phyloP scores from a whole-genome alignment of 2,797 vertebrate genomes.

The Bucorvus abyssinicus region DNA sequence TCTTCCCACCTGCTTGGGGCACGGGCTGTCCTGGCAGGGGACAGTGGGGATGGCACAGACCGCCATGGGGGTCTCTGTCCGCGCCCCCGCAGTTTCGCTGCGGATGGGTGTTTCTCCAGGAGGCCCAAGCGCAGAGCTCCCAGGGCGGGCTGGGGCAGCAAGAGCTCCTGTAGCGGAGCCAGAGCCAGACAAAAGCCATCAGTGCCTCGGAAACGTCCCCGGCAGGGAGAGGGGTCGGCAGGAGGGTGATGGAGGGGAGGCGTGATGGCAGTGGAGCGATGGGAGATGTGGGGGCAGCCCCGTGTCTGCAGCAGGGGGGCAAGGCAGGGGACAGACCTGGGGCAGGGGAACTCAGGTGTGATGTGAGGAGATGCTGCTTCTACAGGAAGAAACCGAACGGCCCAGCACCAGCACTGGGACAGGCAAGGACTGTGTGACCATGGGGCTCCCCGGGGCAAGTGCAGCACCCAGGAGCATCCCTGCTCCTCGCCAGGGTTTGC shows the following conservation, averaged over 20 bases:
- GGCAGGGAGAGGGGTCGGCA: neutral
- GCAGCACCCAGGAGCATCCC: neutral
- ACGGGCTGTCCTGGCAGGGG: neutral
- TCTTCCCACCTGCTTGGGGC: fast-evolving
- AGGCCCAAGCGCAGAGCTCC: no score
- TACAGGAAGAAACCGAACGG: neutral
- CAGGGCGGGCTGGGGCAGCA: no score
- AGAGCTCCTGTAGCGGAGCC: no score
- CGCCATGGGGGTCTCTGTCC: no score
- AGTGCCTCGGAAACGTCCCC: neutral
- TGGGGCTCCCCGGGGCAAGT: neutral
- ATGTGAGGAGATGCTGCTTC: no score
- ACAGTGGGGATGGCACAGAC: fast-evolving
- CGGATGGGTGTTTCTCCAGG: no score
- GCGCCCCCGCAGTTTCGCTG: no score
- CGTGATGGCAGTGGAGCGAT: no score
- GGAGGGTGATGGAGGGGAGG: neutral
- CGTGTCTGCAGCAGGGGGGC: neutral
- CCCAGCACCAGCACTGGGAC: neutral
- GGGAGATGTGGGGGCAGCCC: neutral
- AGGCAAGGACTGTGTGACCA: neutral
- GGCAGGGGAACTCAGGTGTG: no score
- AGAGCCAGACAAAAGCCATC: no score
- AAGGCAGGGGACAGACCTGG: no score
- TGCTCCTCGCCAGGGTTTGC: neutral